Evolutionary conservation across 2,888 invertebrate species (phyloP).

Genomic region (Dasypolia templi): DNA sequence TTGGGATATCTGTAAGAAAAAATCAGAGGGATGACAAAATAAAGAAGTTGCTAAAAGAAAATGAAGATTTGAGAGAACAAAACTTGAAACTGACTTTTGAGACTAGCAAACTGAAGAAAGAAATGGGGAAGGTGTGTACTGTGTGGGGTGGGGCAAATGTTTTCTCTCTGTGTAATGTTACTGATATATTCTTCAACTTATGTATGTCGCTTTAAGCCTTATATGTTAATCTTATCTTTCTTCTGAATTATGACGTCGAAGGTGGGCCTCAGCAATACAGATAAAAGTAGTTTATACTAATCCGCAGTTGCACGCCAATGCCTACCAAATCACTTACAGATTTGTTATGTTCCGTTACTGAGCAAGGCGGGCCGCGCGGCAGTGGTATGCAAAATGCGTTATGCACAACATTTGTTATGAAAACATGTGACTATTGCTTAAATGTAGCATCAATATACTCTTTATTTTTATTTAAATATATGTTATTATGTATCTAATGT

Average conservation of each 20-base stretch:
- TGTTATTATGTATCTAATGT: not conserved
- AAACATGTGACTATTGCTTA: not conserved
- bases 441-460: constrained; percentile 22
- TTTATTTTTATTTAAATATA: constrained; percentile 31
- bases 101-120: constrained; percentile 80
- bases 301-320: constrained; percentile 1
- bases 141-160: not conserved
- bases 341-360: not conserved
- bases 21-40: constrained; percentile 80
- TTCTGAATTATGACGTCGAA: constrained; percentile 12
- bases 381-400: not conserved
- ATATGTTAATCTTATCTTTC: constrained; percentile 39
- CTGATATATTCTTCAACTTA: not conserved
- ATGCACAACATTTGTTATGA: constrained; percentile 4
- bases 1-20: constrained; percentile 81
- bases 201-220: not conserved
- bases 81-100: constrained; percentile 79
- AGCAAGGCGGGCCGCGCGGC: too few relatives aligned
- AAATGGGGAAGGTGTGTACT: constrained; percentile 81
- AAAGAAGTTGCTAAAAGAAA: constrained; percentile 76
- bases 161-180: not conserved
- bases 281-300: not conserved
- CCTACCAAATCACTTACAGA: not conserved
- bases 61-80: constrained; percentile 76
- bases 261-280: not conserved